These are phyloP conservation scores for Procambarus clarkii DNA, from an alignment of 1,140 invertebrate species.

Conservation along the genomic window DNA sequence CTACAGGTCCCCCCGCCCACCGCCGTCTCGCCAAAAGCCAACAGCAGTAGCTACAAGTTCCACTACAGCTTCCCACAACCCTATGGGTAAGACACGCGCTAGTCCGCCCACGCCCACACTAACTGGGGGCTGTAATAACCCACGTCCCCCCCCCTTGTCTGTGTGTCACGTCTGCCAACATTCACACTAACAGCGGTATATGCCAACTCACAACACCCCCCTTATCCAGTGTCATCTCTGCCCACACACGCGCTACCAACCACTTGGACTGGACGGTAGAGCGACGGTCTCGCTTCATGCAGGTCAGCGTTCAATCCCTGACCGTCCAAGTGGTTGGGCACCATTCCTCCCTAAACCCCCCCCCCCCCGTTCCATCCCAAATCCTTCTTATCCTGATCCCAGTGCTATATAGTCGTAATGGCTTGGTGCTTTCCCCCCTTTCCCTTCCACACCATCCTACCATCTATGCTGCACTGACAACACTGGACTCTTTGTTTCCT, in stretches of 20 bases:
- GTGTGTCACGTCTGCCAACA: constrained; percentile 10
- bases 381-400: background rate
- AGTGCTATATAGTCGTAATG: too few species aligned
- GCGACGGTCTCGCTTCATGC: too few species aligned
- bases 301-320: too few species aligned
- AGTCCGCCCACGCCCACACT: constrained; percentile 53
- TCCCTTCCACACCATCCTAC: background rate
- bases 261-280: too few species aligned
- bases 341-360: background rate
- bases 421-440: background rate
- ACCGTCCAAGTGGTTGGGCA: too few species aligned
- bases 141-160: background rate
- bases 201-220: constrained; percentile 18
- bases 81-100: constrained; percentile 66
- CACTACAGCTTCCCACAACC: constrained; percentile 67
- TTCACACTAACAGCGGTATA: background rate
- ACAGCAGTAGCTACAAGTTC: constrained; percentile 70
- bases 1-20: constrained; percentile 64
- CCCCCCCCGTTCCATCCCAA: too few species aligned
- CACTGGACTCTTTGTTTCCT: too few species aligned
- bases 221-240: too few species aligned
- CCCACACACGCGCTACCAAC: too few species aligned
- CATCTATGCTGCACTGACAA: too few species aligned
- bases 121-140: constrained; percentile 24
- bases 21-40: constrained; percentile 67